Evolutionary conservation across 2,797 vertebrate genomes (phyloP).

Genomic region (Pipistrellus pipistrellus): DNA sequence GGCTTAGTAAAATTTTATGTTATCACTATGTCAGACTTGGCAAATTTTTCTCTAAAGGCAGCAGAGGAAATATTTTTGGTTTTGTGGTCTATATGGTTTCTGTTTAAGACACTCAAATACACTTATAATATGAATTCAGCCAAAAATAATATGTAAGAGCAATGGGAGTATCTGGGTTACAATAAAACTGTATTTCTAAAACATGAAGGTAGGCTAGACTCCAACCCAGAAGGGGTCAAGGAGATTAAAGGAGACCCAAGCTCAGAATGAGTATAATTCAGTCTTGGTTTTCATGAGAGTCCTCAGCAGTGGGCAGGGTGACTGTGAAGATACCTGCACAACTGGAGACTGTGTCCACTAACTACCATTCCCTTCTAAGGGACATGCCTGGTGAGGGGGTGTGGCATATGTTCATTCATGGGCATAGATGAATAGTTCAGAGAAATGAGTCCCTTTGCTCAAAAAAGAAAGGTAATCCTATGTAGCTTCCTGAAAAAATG

Average conservation of each 20-base stretch:
- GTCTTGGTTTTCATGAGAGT: background rate
- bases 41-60: background rate
- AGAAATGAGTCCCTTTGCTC: background rate
- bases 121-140: background rate
- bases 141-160: background rate
- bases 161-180: background rate
- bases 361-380: too few species aligned
- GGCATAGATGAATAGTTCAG: background rate
- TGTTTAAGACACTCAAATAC: background rate
- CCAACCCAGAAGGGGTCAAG: background rate
- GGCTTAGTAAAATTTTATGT: background rate
- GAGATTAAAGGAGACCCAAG: background rate
- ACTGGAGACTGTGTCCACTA: background rate
- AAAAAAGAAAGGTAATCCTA: background rate
- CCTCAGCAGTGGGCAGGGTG: background rate
- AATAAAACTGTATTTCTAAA: background rate
- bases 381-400: background rate
- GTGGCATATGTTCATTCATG: accelerated
- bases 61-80: background rate
- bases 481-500: background rate
- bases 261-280: background rate
- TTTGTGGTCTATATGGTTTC: background rate
- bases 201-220: background rate
- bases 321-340: background rate
- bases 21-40: background rate